Evolutionary conservation across 2,888 invertebrate genomes (phyloP).

Genomic region (Masnerella sp.): DNA sequence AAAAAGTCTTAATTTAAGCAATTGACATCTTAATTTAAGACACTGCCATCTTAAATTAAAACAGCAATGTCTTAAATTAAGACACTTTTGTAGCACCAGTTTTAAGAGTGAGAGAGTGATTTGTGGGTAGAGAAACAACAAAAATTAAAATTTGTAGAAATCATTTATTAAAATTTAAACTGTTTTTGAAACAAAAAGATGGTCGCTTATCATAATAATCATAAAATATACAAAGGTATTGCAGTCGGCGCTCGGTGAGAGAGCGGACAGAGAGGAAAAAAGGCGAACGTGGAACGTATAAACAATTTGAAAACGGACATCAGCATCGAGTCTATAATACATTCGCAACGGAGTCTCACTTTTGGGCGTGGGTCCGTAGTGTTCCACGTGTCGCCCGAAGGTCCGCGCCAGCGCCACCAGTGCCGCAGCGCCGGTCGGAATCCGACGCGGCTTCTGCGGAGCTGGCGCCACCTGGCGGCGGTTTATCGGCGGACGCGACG

Average conservation of each 20-base stretch:
- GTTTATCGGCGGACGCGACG: too few relatives aligned
- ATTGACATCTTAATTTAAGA: too few relatives aligned
- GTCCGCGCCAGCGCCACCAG: too few relatives aligned
- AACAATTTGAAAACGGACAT: slow-evolving; percentile 57
- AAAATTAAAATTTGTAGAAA: slow-evolving; percentile 65
- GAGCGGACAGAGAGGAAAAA: slow-evolving; percentile 28
- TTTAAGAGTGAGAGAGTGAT: too few relatives aligned
- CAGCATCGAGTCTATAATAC: slow-evolving; percentile 69
- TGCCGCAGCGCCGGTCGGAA: too few relatives aligned
- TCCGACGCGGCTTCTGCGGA: slow-evolving; percentile 22
- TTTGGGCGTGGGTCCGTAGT: slow-evolving; percentile 60
- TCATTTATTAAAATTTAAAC: slow-evolving; percentile 69
- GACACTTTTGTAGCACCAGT: too few relatives aligned
- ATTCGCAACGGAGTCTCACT: slow-evolving; percentile 71
- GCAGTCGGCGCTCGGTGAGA: slow-evolving; percentile 58
- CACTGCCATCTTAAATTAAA: too few relatives aligned
- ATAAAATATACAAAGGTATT: slow-evolving; percentile 67
- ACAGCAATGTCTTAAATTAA: too few relatives aligned
- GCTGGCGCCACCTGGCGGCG: too few relatives aligned
- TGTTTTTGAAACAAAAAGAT: slow-evolving; percentile 60
- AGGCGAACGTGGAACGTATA: slow-evolving; percentile 37
- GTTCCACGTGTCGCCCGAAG: too few relatives aligned
- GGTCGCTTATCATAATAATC: slow-evolving; percentile 62
- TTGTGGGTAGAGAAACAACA: too few relatives aligned
- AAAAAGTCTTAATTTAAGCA: too few relatives aligned